Percentiles rank a stretch among this genome's conserved stretches.
These are phyloP conservation scores for Apis florea DNA, from an alignment of 1,140 invertebrate genomes.

Conservation along the genomic window DNA sequence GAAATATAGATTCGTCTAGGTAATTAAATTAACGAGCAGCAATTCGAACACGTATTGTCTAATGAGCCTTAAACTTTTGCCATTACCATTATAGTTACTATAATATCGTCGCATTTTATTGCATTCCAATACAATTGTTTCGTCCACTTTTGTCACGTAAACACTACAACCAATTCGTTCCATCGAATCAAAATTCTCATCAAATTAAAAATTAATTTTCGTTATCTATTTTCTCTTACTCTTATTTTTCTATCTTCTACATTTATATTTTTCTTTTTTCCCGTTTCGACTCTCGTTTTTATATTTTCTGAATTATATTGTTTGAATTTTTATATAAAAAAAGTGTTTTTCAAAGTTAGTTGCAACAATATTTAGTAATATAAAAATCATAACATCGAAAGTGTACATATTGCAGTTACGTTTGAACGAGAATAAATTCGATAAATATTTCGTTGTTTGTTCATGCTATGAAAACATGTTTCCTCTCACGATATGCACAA, in stretches of 20 bases:
- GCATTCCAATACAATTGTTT: conserved; percentile 3
- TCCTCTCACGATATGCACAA: no score
- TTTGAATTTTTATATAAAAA: no score
- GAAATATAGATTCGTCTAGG: background rate
- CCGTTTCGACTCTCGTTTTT: no score
- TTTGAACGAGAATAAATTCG: no score
- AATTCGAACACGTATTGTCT: background rate
- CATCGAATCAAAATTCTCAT: background rate
- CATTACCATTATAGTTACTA: background rate
- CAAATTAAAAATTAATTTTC: background rate
- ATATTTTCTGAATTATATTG: no score
- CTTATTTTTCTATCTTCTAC: background rate
- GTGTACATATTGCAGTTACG: no score
- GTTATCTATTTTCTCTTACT: background rate
- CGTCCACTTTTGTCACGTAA: conserved; percentile 13
- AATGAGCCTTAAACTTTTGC: background rate
- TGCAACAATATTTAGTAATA: no score
- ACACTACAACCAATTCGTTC: background rate
- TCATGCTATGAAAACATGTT: no score
- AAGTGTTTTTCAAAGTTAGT: no score
- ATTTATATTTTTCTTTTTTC: no score
- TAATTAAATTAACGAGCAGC: background rate
- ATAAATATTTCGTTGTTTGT: no score
- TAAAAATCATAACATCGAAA: no score
- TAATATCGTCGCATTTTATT: background rate